These are phyloP conservation scores for Nothoprocta pentlandii DNA, from an alignment of 2,113 vertebrate genomes.

Conservation along the genomic window DNA sequence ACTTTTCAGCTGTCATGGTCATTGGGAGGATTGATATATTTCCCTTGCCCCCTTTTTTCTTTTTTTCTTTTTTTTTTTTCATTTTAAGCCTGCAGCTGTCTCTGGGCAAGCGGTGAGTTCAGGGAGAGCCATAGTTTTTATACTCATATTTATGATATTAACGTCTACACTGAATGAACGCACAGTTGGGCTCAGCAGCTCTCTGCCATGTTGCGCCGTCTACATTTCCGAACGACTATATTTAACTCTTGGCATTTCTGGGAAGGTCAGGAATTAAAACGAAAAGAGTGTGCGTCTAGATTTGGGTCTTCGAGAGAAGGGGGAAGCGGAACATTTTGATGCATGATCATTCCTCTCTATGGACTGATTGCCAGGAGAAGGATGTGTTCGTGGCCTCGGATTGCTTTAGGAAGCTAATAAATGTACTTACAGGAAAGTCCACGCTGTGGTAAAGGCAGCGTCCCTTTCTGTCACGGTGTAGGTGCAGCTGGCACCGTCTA, in stretches of 20 bases:
- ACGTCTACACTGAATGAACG: constrained; percentile 26
- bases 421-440: neutral
- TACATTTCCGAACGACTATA: neutral
- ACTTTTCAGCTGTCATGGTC: constrained; percentile 86
- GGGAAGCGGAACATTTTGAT: neutral
- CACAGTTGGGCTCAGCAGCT: neutral
- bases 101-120: constrained; percentile 60
- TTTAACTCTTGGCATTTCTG: constrained; percentile 14
- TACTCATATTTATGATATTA: constrained; percentile 40
- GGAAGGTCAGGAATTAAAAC: neutral
- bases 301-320: neutral
- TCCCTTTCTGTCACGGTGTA: neutral
- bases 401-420: neutral
- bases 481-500: neutral
- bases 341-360: neutral
- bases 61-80: neutral
- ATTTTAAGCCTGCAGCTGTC: constrained; percentile 80
- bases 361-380: neutral
- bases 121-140: constrained; percentile 52
- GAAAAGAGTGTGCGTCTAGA: neutral
- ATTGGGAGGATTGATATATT: constrained; percentile 86
- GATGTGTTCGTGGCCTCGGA: neutral
- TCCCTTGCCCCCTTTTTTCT: constrained; percentile 64
- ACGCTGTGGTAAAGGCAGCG: neutral
- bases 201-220: neutral